These are phyloP conservation scores for Drosophila pseudoananassae DNA, from an alignment of 1,140 invertebrate species.

Conservation along the genomic window DNA sequence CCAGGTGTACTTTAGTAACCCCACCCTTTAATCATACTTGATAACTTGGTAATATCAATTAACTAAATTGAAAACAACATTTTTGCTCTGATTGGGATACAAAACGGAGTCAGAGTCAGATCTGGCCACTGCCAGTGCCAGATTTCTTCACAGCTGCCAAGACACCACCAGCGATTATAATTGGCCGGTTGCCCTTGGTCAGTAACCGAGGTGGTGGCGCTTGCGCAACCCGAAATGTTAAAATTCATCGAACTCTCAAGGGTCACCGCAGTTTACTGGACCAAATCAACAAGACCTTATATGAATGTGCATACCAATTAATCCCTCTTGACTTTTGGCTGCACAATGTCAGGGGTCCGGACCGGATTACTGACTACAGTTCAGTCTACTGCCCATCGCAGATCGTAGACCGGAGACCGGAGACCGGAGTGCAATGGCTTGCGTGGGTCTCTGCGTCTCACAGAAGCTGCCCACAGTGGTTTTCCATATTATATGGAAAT, in stretches of 20 bases:
- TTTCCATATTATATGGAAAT: conserved; percentile 13
- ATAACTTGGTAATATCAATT: conserved; percentile 12
- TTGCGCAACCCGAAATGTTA: conserved; percentile 56
- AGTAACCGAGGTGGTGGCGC: conserved; percentile 25
- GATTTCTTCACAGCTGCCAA: conserved; percentile 34
- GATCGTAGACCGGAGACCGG: not conserved
- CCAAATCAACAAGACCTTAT: conserved; percentile 24
- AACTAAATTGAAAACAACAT: conserved; percentile 16
- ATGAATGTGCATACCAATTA: conserved; percentile 45
- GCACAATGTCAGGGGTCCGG: conserved; percentile 42
- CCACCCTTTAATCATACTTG: not conserved
- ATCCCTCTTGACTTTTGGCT: conserved; percentile 54
- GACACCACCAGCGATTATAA: conserved; percentile 40
- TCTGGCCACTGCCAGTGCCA: conserved; percentile 10
- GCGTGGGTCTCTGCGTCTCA: conserved; percentile 21
- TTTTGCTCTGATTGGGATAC: conserved; percentile 23
- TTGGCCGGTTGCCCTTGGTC: conserved; percentile 71
- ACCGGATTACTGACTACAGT: conserved; percentile 2
- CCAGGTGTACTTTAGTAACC: too few species aligned
- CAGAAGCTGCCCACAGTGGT: conserved; percentile 13
- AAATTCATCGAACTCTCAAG: conserved; percentile 71
- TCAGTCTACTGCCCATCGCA: not conserved
- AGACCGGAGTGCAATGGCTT: conserved; percentile 36
- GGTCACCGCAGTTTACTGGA: conserved; percentile 57
- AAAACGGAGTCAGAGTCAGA: conserved; percentile 29